Conservation (phyloP, 2,113 vertebrate species). For the Ophiodon elongatus region DNA sequence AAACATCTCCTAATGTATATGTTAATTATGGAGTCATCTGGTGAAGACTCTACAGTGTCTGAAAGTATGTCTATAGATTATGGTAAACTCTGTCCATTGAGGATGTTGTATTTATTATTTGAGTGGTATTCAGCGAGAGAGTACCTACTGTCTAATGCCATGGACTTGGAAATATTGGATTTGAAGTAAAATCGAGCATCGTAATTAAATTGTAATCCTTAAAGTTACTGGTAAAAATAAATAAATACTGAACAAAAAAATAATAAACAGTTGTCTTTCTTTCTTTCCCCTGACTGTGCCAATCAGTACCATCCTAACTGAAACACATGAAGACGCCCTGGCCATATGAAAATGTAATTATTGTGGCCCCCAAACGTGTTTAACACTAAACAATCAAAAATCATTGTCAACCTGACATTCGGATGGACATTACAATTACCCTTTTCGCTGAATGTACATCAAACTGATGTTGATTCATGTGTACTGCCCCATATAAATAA, state of each 20-base stretch:
- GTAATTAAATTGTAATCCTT: slow-evolving; percentile 3
- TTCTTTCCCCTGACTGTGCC: not conserved
- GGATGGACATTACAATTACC: not conserved
- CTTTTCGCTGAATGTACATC: not conserved
- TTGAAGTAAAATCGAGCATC: not conserved
- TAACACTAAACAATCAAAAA: not conserved
- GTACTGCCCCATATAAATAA: not conserved
- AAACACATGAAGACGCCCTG: not conserved
- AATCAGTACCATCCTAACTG: not conserved
- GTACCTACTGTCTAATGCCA: not conserved
- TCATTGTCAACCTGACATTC: not conserved
- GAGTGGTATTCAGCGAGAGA: not conserved
- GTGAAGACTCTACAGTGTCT: not conserved
- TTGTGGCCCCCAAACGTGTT: not conserved
- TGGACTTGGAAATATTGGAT: not conserved
- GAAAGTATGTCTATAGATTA: not conserved
- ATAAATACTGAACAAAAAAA: slow-evolving; percentile 15
- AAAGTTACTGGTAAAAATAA: not conserved
- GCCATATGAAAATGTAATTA: not conserved
- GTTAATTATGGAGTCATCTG: slow-evolving; percentile 14
- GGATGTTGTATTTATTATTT: slow-evolving; percentile 12
- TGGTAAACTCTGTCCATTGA: not conserved
- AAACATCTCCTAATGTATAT: slow-evolving; percentile 2
- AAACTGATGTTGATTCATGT: not conserved
- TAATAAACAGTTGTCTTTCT: not conserved